phyloP scores from a whole-genome alignment of 2,797 vertebrate species.

The Sebastes matsubarae region DNA sequence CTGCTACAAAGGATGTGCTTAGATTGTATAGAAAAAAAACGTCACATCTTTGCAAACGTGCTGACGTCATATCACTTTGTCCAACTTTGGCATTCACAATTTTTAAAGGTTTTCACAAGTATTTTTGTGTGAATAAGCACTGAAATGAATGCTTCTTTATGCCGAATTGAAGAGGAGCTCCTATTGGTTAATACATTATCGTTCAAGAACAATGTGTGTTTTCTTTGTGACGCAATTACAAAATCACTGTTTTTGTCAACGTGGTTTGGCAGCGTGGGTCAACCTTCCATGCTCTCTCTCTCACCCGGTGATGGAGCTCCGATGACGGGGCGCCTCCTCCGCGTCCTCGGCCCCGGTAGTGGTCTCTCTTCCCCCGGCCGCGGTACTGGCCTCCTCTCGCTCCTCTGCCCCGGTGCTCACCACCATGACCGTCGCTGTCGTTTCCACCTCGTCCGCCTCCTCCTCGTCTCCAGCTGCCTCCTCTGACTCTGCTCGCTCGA shows the following conservation, averaged over 20 bases:
- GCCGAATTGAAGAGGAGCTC: background rate
- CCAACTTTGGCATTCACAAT: background rate
- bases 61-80: background rate
- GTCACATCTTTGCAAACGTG: background rate
- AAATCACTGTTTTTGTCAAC: background rate
- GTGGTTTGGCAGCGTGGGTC: background rate
- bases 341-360: slow-evolving; percentile 79
- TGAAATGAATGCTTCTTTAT: rapidly evolving
- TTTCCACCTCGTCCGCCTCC: slow-evolving; percentile 58
- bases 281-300: slow-evolving; percentile 1
- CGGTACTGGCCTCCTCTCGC: slow-evolving; percentile 78
- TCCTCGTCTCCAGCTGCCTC: slow-evolving; percentile 71
- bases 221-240: background rate
- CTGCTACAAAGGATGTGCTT: background rate
- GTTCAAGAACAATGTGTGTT: rapidly evolving
- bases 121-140: background rate
- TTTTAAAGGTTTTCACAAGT: background rate
- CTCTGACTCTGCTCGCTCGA: slow-evolving; percentile 61
- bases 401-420: slow-evolving; percentile 78
- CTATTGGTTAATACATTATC: rapidly evolving
- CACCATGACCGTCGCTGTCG: slow-evolving; percentile 51
- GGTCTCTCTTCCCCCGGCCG: slow-evolving; percentile 75
- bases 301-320: slow-evolving; percentile 66
- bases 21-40: too few species aligned
- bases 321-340: slow-evolving; percentile 20